Evolutionary conservation across 2,797 vertebrate species (phyloP), one percentile per base, ranked within the genome.

Genomic region (Malurus leucopterus): DNA sequence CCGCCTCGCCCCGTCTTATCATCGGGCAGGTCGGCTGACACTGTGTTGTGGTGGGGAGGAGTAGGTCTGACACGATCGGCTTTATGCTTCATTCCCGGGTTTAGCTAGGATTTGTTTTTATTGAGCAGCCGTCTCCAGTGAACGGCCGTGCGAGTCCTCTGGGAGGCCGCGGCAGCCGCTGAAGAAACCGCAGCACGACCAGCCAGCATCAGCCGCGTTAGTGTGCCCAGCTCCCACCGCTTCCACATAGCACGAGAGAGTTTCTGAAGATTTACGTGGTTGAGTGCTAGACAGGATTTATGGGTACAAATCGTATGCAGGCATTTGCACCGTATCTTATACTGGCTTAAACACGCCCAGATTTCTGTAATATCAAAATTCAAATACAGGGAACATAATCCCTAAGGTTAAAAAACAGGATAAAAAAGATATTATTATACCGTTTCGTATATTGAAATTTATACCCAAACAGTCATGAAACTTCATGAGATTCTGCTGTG

Each of bases 61-160:
- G 77, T 82, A 54, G 67, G 74, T 71, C 38, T 14, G 50, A 18
- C 6, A 2, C n/a, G 11, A 17, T 62, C 59, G 49, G 27, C 61
- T 32, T 23, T 58, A 16, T 4, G 34, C 32, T 57, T 38, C 23
- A 2, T 22, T 36, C n/a, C 21, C 4, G 19, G 21, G 7, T 70
- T 63, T 64, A 29, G 4, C 9, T 3, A 13, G 11, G 15, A 26
- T 7, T 73, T 7, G 7, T 11, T 55, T 38, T 36, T 40, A 2
- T 1, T 5, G 21, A 36, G 55, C 0, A 8, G 26, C 2, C 8
- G 49, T 55, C 5, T 34, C 5, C 5, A 0, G 24, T 27, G 54
- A 36, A 4, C 2, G 7, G 62, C 30, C 14, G 6, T 3, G 30
- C 4, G 6, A 16, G 22, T 50, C 63, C 53, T 46, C 5, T 22